A percentile compares a stretch with the other conserved stretches of the same genome.
These are phyloP conservation scores for Pocillopora damicornis DNA, from an alignment of 64 coral and sea anemone species.

Conservation along the genomic window DNA sequence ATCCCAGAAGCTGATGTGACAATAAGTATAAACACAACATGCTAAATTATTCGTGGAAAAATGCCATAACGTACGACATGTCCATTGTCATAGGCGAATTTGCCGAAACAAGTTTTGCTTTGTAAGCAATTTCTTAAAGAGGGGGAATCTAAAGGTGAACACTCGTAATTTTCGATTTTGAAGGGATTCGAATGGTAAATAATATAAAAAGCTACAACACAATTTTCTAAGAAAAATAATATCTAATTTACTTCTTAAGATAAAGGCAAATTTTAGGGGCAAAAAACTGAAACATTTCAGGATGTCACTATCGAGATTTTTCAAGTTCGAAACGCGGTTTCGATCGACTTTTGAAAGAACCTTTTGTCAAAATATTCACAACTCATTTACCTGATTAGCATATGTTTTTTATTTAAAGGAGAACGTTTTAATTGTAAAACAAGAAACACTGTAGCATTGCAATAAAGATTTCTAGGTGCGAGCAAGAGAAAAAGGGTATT, in stretches of 20 bases:
- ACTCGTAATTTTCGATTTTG: background rate
- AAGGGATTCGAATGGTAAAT: background rate
- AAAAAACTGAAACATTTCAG: background rate
- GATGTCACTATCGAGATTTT: background rate
- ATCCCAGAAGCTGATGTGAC: background rate
- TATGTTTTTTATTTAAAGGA: background rate
- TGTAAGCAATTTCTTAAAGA: background rate
- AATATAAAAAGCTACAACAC: background rate
- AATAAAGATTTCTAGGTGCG: too few relatives aligned
- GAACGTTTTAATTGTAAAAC: too few relatives aligned
- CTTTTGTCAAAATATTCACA: background rate
- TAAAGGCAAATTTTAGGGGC: background rate
- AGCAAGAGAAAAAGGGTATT: too few relatives aligned
- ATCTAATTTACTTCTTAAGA: background rate
- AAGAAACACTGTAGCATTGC: too few relatives aligned
- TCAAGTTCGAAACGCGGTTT: background rate
- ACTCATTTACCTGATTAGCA: too few relatives aligned
- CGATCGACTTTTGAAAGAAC: background rate
- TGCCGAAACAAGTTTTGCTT: background rate
- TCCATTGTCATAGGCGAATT: background rate
- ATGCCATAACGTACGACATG: background rate
- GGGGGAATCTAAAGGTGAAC: background rate
- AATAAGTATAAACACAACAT: background rate
- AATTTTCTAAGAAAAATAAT: background rate
- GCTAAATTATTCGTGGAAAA: background rate